phyloP scores from a whole-genome alignment of 1,140 invertebrate species.

The Stegodyphus mimosarum region DNA sequence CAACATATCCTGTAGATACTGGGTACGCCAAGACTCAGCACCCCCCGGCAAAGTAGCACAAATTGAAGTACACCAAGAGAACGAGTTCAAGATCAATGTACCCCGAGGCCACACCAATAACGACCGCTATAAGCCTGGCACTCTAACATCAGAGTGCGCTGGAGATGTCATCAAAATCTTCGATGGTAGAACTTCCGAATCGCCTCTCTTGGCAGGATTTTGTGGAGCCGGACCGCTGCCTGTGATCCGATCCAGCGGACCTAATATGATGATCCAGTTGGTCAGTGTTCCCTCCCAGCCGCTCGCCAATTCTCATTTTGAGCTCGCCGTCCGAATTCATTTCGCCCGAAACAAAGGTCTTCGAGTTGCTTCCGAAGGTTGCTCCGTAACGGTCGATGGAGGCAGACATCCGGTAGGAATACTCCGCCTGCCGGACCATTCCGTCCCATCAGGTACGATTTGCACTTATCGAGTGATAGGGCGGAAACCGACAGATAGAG shows the following conservation, averaged over 20 bases:
- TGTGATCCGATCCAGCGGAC: constrained; percentile 82
- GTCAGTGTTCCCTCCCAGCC: constrained; percentile 88
- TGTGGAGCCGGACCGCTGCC: constrained; percentile 87
- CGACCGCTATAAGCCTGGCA: constrained; percentile 68
- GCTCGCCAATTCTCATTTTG: constrained; percentile 77
- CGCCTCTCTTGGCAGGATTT: constrained; percentile 87
- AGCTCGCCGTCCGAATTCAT: constrained; percentile 84
- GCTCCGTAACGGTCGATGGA: constrained; percentile 73
- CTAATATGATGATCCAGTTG: constrained; percentile 87
- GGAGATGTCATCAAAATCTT: constrained; percentile 89
- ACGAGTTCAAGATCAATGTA: constrained; percentile 62
- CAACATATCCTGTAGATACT: constrained; percentile 58
- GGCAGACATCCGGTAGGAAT: constrained; percentile 78
- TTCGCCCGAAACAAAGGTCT: constrained; percentile 73
- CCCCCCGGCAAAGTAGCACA: constrained; percentile 48
- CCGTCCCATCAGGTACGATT: constrained; percentile 84
- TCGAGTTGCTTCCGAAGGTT: constrained; percentile 15
- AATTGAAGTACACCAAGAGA: constrained; percentile 58
- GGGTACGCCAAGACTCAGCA: constrained; percentile 46
- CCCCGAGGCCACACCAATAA: constrained; percentile 53
- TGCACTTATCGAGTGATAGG: constrained; percentile 87
- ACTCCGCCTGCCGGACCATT: constrained; percentile 82
- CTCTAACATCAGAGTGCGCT: constrained; percentile 78
- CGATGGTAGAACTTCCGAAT: constrained; percentile 88
- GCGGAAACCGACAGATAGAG: constrained; percentile 77